Conservation (phyloP, 2,888 invertebrate species). For the Schizotus pectinicornis region DNA sequence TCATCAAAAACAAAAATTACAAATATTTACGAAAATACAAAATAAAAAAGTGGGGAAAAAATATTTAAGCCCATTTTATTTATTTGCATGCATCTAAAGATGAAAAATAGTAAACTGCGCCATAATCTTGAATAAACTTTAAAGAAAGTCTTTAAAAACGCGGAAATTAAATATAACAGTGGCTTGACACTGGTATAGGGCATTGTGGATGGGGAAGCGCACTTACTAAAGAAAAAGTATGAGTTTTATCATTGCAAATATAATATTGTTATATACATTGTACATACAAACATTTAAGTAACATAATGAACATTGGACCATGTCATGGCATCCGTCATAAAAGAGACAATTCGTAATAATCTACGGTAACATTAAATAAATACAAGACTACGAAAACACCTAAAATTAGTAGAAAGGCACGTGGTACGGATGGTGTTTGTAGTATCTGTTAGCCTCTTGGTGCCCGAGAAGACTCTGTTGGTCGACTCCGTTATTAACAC, state of each 20-base stretch:
- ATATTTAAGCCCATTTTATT: too few relatives aligned
- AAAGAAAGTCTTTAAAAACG: too few relatives aligned
- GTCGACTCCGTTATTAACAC: slow-evolving; percentile 67
- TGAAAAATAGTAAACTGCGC: slow-evolving; percentile 10
- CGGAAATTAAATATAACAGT: too few relatives aligned
- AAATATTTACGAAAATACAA: too few relatives aligned
- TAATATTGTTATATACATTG: slow-evolving; percentile 27
- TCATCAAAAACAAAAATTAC: too few relatives aligned
- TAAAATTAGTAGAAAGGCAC: slow-evolving; percentile 58
- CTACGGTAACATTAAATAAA: slow-evolving; percentile 27
- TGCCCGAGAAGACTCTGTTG: slow-evolving; percentile 68
- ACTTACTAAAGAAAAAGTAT: background rate
- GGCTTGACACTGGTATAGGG: too few relatives aligned
- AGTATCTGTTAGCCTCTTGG: slow-evolving; percentile 66
- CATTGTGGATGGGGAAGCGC: background rate
- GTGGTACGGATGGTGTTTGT: slow-evolving; percentile 63
- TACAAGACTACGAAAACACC: slow-evolving; percentile 13
- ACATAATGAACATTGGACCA: slow-evolving; percentile 23
- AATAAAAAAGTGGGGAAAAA: too few relatives aligned
- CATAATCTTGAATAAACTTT: too few relatives aligned
- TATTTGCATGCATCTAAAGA: too few relatives aligned
- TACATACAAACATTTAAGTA: slow-evolving; percentile 20
- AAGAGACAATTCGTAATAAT: slow-evolving; percentile 17
- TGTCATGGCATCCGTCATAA: slow-evolving; percentile 35
- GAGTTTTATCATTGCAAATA: slow-evolving; percentile 7